These are phyloP conservation scores for Oreonectes daqikongensis DNA, from an alignment of 2,797 vertebrate genomes.

Conservation along the genomic window DNA sequence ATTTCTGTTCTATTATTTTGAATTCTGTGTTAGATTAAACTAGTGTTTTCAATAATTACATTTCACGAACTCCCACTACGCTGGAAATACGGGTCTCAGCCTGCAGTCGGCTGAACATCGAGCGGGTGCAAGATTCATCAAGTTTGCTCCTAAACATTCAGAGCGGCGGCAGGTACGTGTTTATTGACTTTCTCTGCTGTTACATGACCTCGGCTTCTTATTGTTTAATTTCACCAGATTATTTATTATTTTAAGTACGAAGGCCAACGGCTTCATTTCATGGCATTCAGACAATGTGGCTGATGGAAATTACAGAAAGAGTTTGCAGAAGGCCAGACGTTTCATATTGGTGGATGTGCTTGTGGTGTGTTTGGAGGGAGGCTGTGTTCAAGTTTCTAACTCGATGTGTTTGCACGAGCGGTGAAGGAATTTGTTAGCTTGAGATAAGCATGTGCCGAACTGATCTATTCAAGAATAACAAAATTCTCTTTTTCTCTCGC, in stretches of 20 bases:
- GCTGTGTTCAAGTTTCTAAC: conserved; percentile 12
- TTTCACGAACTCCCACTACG: conserved; percentile 44
- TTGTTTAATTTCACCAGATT: conserved; percentile 51
- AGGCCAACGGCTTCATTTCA: conserved; percentile 48
- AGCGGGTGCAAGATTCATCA: conserved; percentile 33
- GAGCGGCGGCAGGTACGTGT: conserved; percentile 30
- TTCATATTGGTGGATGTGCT: conserved; percentile 8
- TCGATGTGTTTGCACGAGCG: conserved; percentile 33
- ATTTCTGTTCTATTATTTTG: conserved; percentile 52
- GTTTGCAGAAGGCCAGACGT: conserved; percentile 34
- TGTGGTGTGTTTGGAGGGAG: neutral
- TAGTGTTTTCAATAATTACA: conserved; percentile 55
- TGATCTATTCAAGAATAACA: conserved; percentile 36
- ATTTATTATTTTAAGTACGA: conserved; percentile 51
- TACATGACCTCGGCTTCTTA: conserved; percentile 54
- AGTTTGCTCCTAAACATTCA: conserved; percentile 20
- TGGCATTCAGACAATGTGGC: conserved; percentile 19
- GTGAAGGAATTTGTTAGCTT: conserved; percentile 34
- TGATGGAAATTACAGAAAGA: conserved; percentile 40
- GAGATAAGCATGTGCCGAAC: conserved; percentile 37
- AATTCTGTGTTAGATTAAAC: conserved; percentile 53
- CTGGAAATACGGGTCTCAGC: conserved; percentile 43
- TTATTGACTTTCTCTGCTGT: conserved; percentile 52
- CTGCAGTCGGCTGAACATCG: conserved; percentile 20
- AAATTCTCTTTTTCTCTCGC: neutral